Percentiles rank a stretch among this genome's conserved stretches.
Conservation (phyloP, 2,113 vertebrate genomes). For the Ciconia maguari region DNA sequence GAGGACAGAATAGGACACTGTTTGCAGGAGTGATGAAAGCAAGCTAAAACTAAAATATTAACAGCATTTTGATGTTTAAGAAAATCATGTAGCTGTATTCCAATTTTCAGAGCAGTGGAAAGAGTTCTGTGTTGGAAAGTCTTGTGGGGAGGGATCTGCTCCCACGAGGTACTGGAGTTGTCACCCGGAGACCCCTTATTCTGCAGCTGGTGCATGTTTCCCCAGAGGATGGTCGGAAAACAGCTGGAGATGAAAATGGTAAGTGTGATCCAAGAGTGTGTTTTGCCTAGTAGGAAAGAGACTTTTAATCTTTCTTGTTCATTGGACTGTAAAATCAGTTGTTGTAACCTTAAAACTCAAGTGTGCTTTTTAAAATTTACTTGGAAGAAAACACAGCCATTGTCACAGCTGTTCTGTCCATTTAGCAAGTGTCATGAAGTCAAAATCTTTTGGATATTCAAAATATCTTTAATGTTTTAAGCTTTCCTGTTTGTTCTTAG, state of each 20-base stretch:
- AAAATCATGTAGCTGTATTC: slow-evolving; percentile 28
- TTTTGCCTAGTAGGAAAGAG: not conserved
- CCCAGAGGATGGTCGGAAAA: slow-evolving; percentile 88
- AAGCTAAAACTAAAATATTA: not conserved
- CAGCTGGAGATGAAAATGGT: slow-evolving; percentile 92
- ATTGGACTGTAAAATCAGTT: not conserved
- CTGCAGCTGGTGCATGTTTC: slow-evolving; percentile 94
- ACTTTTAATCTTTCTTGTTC: not conserved
- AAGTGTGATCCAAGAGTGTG: slow-evolving; percentile 37
- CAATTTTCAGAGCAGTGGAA: slow-evolving; percentile 93
- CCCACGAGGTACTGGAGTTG: slow-evolving; percentile 94
- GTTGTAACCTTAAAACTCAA: not conserved
- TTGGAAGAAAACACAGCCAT: not conserved
- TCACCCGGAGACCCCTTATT: slow-evolving; percentile 94
- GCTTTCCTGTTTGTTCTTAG: not conserved
- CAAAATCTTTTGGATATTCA: not conserved
- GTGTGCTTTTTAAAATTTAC: not conserved
- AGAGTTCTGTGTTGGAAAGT: slow-evolving; percentile 97
- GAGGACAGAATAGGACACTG: not conserved
- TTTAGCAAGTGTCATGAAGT: not conserved
- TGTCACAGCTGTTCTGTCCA: not conserved
- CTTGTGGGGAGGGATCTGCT: slow-evolving; percentile 93
- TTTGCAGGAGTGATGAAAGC: not conserved
- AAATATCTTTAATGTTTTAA: not conserved
- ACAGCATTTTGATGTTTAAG: not conserved